Base-by-base conservation (phyloP, 2,113 vertebrate species). In the Vidua chalybeata region DNA sequence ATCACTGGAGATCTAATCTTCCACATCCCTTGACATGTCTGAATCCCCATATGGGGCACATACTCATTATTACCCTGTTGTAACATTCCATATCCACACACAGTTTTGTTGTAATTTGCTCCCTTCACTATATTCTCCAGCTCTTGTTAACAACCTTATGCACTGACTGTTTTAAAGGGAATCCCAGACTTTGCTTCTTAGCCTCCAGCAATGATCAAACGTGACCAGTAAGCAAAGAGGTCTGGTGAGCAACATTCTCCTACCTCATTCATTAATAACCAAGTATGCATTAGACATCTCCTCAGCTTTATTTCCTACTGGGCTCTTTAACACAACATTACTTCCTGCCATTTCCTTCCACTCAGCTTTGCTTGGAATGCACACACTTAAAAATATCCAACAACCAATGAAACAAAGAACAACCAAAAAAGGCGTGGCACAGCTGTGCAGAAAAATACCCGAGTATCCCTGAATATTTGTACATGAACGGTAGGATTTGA, bases 371-470 rank as follows among this genome's bases (percentile, higher is more conserved):
- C 11, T 37, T 59, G 37, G 17, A 61, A 71, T 7, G 11, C 17
- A 52, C 15, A 28, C 15, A 19, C 11, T 22, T 37, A 7, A n/a
- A 77, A 67, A 31, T 24, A 61, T 26, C 8, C 15, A 69, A 37
- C 18, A 75, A 30, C 10, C 23, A 71, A 37, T 30, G 22, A 81
- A 82, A 56, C 12, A 69, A 81, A 33, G 5, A n/a, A 54, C 20
- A 58, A 49, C 18, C 43, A 49, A 69, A 73, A 77, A 68, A 45
- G 14, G 0, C 12, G 84, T 67, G 17, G 19, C 67, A 31, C 7
- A 67, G 31, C 17, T 79, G 22, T 2, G 2, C 21, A 5, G 41
- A 30, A 43, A 28, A 46, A 26, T 20, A 1, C 0, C 2, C 3
- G 23, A 66, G 1, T 15, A 62, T 49, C 33, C 27, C 58, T 64